Percentiles rank a stretch among this genome's conserved stretches.
These are phyloP conservation scores for Rhagonycha lutea DNA, from an alignment of 2,888 invertebrate genomes.

Conservation along the genomic window DNA sequence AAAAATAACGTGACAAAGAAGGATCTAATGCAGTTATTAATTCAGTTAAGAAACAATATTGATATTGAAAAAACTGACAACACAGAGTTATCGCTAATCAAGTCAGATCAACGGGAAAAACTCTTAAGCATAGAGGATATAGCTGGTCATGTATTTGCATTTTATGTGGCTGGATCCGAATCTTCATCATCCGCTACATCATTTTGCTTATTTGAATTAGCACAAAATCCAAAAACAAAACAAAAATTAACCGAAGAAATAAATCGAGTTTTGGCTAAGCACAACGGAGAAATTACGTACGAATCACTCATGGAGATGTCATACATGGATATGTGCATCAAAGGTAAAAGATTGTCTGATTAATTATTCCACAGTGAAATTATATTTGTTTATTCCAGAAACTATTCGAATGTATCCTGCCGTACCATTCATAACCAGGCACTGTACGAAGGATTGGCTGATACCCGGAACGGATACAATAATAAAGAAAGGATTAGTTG, in stretches of 20 bases:
- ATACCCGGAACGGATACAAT: constrained; percentile 38
- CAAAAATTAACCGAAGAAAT: constrained; percentile 54
- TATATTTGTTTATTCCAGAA: constrained; percentile 32
- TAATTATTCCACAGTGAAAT: not conserved
- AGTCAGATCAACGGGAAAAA: not conserved
- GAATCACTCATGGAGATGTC: constrained; percentile 56
- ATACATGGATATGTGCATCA: constrained; percentile 56
- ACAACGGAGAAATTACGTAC: constrained; percentile 53
- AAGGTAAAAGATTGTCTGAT: constrained; percentile 35
- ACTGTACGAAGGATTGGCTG: constrained; percentile 38
- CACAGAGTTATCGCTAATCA: not conserved
- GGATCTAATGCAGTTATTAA: not conserved
- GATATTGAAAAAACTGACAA: not conserved
- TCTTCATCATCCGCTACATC: constrained; percentile 52
- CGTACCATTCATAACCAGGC: constrained; percentile 38
- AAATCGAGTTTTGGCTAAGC: constrained; percentile 44
- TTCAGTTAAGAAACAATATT: not conserved
- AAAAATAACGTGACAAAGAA: not conserved
- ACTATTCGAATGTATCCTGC: constrained; percentile 43
- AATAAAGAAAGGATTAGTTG: constrained; percentile 36
- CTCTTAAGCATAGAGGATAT: constrained; percentile 14
- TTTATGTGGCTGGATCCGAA: constrained; percentile 48
- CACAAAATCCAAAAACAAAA: constrained; percentile 55
- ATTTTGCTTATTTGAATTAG: constrained; percentile 57
- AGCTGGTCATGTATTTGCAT: constrained; percentile 39